These are phyloP conservation scores for Solen grandis DNA, from an alignment of 1,140 invertebrate genomes.

Conservation along the genomic window DNA sequence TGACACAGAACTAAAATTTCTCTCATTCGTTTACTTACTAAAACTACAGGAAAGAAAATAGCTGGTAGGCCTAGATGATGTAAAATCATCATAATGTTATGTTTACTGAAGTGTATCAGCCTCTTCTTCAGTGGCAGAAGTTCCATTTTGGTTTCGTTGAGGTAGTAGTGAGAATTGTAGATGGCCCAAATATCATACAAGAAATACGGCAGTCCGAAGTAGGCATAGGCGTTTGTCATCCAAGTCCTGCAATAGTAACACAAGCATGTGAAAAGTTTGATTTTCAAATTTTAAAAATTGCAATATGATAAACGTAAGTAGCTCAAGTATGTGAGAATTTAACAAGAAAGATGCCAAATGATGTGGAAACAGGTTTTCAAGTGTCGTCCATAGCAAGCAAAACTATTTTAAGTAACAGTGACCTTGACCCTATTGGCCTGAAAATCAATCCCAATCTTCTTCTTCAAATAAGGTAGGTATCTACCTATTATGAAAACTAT, in stretches of 20 bases:
- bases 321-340: too few species aligned
- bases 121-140: conserved; percentile 63
- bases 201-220: conserved; percentile 89
- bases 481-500: too few species aligned
- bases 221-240: conserved; percentile 87
- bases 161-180: conserved; percentile 70
- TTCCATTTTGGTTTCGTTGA: conserved; percentile 55
- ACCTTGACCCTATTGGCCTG: not conserved
- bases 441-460: too few species aligned
- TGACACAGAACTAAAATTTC: too few species aligned
- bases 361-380: not conserved
- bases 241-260: conserved; percentile 82
- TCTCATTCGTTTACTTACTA: too few species aligned
- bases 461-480: too few species aligned
- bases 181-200: conserved; percentile 87
- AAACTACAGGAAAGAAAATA: conserved; percentile 68
- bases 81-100: conserved; percentile 86
- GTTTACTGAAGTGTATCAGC: conserved; percentile 82
- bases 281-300: not conserved
- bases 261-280: not conserved
- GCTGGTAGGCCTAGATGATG: conserved; percentile 86
- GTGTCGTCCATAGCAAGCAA: not conserved
- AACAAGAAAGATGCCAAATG: too few species aligned
- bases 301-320: too few species aligned
- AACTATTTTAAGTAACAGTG: not conserved